Conservation (phyloP, 2,797 vertebrate genomes). For the Kryptolebias ocellatus region DNA sequence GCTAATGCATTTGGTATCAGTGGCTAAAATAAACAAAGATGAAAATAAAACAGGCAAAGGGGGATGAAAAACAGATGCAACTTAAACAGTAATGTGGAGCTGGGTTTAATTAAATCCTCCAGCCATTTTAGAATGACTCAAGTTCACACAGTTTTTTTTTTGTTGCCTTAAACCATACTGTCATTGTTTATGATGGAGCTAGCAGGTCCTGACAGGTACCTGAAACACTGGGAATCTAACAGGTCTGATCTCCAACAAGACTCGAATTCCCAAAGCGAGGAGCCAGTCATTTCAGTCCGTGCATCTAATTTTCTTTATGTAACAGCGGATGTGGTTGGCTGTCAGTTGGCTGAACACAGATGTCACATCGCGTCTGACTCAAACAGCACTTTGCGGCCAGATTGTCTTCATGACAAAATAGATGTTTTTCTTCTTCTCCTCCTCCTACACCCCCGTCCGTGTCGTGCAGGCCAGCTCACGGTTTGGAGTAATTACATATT, state of each 20-base stretch:
- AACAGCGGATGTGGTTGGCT: constrained; percentile 60
- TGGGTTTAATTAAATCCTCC: background rate
- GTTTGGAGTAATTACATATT: background rate
- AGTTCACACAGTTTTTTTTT: background rate
- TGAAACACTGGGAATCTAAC: background rate
- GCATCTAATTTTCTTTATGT: constrained; percentile 16
- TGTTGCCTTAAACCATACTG: background rate
- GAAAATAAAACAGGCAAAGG: background rate
- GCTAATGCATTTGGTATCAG: background rate
- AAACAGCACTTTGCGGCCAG: constrained; percentile 1
- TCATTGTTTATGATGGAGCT: background rate
- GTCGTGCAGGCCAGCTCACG: constrained; percentile 25
- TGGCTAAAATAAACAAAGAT: background rate
- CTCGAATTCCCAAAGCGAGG: background rate
- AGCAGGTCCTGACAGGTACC: background rate
- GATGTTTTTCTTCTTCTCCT: background rate
- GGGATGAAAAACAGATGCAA: background rate
- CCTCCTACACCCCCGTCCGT: background rate
- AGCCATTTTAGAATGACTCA: background rate
- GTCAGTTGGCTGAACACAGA: constrained; percentile 30
- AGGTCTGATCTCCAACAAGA: background rate
- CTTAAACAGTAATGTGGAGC: background rate
- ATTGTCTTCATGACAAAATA: constrained; percentile 1
- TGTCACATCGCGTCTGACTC: constrained; percentile 4
- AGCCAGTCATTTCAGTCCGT: background rate